A percentile compares a stretch with the other conserved stretches of the same genome.
Conservation (phyloP, 1,140 invertebrate genomes). For the Nasonia vitripennis region DNA sequence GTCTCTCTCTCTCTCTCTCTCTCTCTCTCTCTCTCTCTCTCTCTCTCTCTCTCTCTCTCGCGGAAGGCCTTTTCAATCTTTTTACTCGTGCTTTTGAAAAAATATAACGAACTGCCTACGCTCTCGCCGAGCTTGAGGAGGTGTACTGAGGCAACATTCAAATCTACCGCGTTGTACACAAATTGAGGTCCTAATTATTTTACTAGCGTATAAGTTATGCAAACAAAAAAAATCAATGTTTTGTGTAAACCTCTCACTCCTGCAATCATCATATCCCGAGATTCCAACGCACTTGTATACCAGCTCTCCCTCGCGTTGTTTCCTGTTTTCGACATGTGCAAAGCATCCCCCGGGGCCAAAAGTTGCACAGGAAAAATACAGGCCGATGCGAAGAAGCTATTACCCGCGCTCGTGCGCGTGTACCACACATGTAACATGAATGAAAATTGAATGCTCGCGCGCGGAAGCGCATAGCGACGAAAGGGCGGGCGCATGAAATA, state of each 20-base stretch:
- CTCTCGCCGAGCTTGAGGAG: too few relatives aligned
- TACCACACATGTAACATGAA: not conserved
- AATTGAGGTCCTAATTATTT: too few relatives aligned
- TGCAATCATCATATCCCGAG: not conserved
- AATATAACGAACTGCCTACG: too few relatives aligned
- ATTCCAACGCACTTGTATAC: not conserved
- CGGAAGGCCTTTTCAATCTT: too few relatives aligned
- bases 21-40: too few relatives aligned
- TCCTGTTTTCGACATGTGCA: not conserved
- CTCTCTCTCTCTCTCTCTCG: too few relatives aligned
- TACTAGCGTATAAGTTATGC: too few relatives aligned
- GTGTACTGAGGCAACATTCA: too few relatives aligned
- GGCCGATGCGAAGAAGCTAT: not conserved
- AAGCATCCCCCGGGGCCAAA: not conserved
- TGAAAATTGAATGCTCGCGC: conserved; percentile 6
- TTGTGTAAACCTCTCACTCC: not conserved
- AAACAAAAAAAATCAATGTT: not conserved
- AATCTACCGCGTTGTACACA: too few relatives aligned
- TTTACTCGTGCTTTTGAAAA: too few relatives aligned
- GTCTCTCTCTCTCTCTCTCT: too few relatives aligned
- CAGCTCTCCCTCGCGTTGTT: not conserved
- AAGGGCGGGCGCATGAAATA: conserved; percentile 10
- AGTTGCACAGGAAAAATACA: not conserved
- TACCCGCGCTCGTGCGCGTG: not conserved
- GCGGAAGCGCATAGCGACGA: not conserved